Evolutionary conservation across 2,888 invertebrate genomes (phyloP), one percentile per base, ranked within the genome.

Genomic region (Ochropleura plecta): DNA sequence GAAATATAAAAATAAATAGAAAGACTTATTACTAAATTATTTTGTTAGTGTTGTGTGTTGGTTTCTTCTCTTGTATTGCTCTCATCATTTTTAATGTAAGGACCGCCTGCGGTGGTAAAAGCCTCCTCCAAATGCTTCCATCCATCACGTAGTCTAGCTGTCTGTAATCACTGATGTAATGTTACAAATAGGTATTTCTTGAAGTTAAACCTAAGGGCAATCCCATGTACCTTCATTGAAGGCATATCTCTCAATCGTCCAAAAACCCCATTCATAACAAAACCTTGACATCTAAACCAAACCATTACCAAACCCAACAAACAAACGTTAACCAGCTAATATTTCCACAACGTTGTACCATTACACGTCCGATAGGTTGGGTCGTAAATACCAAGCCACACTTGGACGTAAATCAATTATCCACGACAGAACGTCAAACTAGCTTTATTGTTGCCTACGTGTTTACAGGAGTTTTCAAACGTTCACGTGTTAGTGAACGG

Each of bases 321-420:
- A 65, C 40, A 67, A 20, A 74, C 63, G 44, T 51, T n/a, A 59
- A 55, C 65, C 62, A 62, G 55, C 66, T 65, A 72, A 80, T 62
- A 69, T 55, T 68, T 60, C 67, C 40, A 79, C 46, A 57, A 63
- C 73, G 65, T 66, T 70, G 63, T 55, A 46, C 79, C 48, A 60
- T 75, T 60, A 80, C 75, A 74, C 64, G 67, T 63, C 75, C 78
- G 51, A 71, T 64, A 48, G 71, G 57, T 73, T 8, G 18, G 63
- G 62, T 81, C 77, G 85, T 87, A 88, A 87, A 87, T 88, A 89
- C 81, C 80, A 73, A 59, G 81, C 77, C 78, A 83, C 80, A 88
- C 83, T 82, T 81, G 83, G 76, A 86, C 89, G 86, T 92, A 91
- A 92, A 93, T 93, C 92, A 92, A 93, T 93, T 92, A 93, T 86